A percentile compares a stretch with the other conserved stretches of the same genome.
Conservation (phyloP, 2,113 vertebrate species). For the Chaenocephalus aceratus region DNA sequence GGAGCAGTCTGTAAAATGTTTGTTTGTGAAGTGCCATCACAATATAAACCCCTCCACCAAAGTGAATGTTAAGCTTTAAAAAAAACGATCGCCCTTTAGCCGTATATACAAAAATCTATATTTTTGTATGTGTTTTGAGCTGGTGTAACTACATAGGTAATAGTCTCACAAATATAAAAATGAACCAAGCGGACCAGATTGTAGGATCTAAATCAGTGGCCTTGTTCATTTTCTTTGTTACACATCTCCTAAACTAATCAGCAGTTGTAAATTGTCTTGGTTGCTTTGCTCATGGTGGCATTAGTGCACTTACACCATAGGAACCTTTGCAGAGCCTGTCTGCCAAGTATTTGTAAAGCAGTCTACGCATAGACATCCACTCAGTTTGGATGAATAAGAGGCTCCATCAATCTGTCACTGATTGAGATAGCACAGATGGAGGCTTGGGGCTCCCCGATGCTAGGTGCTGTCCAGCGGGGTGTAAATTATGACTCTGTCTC, state of each 20-base stretch:
- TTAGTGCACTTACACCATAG: conserved; percentile 59
- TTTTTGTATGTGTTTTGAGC: neutral
- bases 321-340: conserved; percentile 69
- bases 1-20: conserved; percentile 40
- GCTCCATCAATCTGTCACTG: conserved; percentile 86
- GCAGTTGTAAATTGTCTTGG: conserved; percentile 60
- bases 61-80: conserved; percentile 34
- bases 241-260: conserved; percentile 49
- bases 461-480: conserved; percentile 85
- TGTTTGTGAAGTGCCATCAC: neutral
- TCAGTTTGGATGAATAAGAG: conserved; percentile 83
- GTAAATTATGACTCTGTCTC: conserved; percentile 90
- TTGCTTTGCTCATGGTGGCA: conserved; percentile 55
- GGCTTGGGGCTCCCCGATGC: conserved; percentile 85
- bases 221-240: conserved; percentile 38
- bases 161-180: neutral
- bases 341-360: conserved; percentile 69
- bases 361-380: conserved; percentile 68
- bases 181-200: conserved; percentile 12
- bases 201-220: conserved; percentile 9
- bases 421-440: conserved; percentile 87
- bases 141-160: conserved; percentile 9
- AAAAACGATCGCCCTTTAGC: neutral
- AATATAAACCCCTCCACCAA: conserved; percentile 1
- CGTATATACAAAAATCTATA: neutral